These are phyloP conservation scores for Diarsia rubi DNA, from an alignment of 2,888 invertebrate genomes.

Conservation along the genomic window DNA sequence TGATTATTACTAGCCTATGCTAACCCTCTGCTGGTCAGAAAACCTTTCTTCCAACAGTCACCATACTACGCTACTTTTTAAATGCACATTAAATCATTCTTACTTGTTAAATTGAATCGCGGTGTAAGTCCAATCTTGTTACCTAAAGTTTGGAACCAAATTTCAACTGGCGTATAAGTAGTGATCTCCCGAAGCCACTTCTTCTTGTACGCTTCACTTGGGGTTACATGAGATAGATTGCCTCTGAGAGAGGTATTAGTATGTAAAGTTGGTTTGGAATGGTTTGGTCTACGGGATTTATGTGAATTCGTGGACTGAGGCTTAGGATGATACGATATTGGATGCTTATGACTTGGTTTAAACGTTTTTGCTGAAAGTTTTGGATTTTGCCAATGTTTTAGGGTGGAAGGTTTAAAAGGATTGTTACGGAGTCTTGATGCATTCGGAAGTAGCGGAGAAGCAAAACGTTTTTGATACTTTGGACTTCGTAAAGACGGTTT, in stretches of 20 bases:
- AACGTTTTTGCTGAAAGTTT: background rate
- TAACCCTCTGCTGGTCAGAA: background rate
- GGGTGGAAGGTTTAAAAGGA: background rate
- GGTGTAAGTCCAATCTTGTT: background rate
- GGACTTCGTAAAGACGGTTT: background rate
- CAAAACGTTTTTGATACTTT: too few relatives aligned
- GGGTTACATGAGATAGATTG: background rate
- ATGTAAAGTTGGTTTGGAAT: too few relatives aligned
- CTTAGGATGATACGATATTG: background rate
- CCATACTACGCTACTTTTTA: background rate
- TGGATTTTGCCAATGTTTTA: background rate
- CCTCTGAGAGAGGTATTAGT: background rate
- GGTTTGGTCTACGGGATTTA: accelerated
- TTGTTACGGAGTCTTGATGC: background rate
- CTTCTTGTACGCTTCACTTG: background rate
- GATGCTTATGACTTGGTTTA: background rate
- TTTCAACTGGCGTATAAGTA: background rate
- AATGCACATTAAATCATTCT: background rate
- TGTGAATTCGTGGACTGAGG: background rate
- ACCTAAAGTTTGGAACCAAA: slow-evolving; percentile 3
- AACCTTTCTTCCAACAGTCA: background rate
- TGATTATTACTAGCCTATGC: too few relatives aligned
- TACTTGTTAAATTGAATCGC: background rate
- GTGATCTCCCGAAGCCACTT: slow-evolving; percentile 19
- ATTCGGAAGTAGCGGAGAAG: too few relatives aligned